These are phyloP conservation scores for Meliscaeva auricollis DNA, from an alignment of 2,888 invertebrate species.

Conservation along the genomic window DNA sequence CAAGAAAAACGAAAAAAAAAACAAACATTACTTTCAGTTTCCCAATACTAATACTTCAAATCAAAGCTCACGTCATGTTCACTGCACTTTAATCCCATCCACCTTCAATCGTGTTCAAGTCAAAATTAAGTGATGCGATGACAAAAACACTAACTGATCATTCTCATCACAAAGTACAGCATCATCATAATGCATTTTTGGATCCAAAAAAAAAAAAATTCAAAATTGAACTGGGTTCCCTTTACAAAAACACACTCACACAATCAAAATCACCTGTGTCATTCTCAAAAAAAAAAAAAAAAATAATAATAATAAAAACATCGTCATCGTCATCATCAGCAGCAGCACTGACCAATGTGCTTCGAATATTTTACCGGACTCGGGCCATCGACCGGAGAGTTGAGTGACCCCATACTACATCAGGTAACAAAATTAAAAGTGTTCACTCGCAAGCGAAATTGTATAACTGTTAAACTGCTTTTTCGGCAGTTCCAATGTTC, in stretches of 20 bases:
- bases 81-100: constrained; percentile 40
- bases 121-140: constrained; percentile 30
- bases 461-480: constrained; percentile 77
- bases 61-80: constrained; percentile 31
- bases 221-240: constrained; percentile 26
- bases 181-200: constrained; percentile 21
- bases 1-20: constrained; percentile 45
- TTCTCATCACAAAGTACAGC: constrained; percentile 2
- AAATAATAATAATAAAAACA: background rate
- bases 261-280: constrained; percentile 43
- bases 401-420: constrained; percentile 62
- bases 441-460: constrained; percentile 78
- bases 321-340: constrained; percentile 32
- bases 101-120: constrained; percentile 17
- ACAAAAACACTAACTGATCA: constrained; percentile 52
- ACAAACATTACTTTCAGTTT: constrained; percentile 66
- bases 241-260: constrained; percentile 29
- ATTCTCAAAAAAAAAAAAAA: background rate
- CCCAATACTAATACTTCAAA: constrained; percentile 30
- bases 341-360: constrained; percentile 63
- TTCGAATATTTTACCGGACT: constrained; percentile 38
- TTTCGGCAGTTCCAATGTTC: constrained; percentile 60
- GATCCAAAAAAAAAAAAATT: constrained; percentile 4
- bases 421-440: constrained; percentile 77
- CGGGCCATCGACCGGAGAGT: constrained; percentile 74